A percentile compares a stretch with the other conserved stretches of the same genome.
These are phyloP conservation scores for Papilio dardanus DNA, from an alignment of 1,140 invertebrate genomes.

Conservation along the genomic window DNA sequence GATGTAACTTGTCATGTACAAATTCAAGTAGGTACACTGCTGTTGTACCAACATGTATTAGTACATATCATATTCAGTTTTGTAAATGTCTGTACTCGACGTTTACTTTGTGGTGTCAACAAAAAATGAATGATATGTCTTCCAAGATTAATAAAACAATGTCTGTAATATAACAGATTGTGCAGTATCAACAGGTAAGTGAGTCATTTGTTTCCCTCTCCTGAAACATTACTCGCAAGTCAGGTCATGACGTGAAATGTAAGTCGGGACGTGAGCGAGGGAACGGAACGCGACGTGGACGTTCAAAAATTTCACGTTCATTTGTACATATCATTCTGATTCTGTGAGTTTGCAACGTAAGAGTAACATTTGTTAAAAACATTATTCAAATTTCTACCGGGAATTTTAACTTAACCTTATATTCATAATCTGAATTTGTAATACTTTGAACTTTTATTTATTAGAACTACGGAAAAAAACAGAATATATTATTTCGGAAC, in stretches of 20 bases:
- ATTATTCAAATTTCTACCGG: conserved; percentile 13
- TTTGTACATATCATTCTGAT: conserved; percentile 50
- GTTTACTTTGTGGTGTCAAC: no score
- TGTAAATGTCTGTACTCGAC: no score
- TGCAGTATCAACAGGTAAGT: conserved; percentile 65
- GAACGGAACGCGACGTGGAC: conserved; percentile 41
- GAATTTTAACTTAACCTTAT: not conserved
- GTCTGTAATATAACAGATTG: not conserved
- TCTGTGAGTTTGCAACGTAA: conserved; percentile 32
- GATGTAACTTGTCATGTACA: no score
- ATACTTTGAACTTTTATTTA: not conserved
- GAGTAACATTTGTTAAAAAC: conserved; percentile 31
- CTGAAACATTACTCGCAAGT: conserved; percentile 59
- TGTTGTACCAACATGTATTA: no score
- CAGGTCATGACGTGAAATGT: conserved; percentile 52
- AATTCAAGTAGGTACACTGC: no score
- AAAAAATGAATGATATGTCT: not conserved
- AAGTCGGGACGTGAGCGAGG: conserved; percentile 38
- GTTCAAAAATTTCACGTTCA: conserved; percentile 46
- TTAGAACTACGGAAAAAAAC: not conserved
- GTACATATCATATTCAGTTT: no score
- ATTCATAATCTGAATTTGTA: conserved; percentile 4
- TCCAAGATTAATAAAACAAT: conserved; percentile 1
- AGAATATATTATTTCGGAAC: not conserved
- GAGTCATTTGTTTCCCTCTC: conserved; percentile 64